These are phyloP conservation scores for Halcyon senegalensis DNA, from an alignment of 2,113 vertebrate genomes.

Conservation along the genomic window DNA sequence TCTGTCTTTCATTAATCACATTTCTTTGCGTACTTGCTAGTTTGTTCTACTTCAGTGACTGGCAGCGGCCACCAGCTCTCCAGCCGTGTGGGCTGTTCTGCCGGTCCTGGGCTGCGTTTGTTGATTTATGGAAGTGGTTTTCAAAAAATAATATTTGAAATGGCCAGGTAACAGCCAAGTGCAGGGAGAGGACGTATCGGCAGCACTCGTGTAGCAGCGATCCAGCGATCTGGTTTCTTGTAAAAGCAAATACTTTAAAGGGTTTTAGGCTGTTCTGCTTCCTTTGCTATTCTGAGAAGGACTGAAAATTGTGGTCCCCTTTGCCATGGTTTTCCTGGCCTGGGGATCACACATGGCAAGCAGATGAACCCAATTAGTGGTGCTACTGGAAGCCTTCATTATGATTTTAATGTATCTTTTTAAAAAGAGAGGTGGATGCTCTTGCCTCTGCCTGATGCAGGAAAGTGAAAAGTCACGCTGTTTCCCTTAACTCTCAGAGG, in stretches of 20 bases:
- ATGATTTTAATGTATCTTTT: not conserved
- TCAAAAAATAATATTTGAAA: conserved; percentile 58
- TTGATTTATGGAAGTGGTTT: conserved; percentile 68
- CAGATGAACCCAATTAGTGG: not conserved
- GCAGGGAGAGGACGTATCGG: not conserved
- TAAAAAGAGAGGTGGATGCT: not conserved
- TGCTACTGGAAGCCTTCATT: not conserved
- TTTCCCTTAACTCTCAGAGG: not conserved
- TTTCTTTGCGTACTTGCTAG: not conserved
- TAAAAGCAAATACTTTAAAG: conserved; percentile 39
- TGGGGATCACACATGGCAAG: not conserved
- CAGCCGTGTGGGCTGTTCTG: not conserved
- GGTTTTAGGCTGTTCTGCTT: not conserved
- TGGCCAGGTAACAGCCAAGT: conserved; percentile 46
- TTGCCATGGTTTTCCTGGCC: not conserved
- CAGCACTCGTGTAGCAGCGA: not conserved
- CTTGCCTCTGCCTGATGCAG: not conserved
- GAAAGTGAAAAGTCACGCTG: not conserved
- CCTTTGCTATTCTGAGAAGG: not conserved
- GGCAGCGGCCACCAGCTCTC: not conserved
- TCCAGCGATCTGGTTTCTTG: conserved; percentile 43
- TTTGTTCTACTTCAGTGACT: conserved; percentile 38
- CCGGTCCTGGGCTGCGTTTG: conserved; percentile 12
- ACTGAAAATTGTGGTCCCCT: not conserved
- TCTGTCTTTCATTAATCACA: conserved; percentile 55